Conservation (phyloP, 1,140 invertebrate species). For the Lasioglossum baleicum region DNA sequence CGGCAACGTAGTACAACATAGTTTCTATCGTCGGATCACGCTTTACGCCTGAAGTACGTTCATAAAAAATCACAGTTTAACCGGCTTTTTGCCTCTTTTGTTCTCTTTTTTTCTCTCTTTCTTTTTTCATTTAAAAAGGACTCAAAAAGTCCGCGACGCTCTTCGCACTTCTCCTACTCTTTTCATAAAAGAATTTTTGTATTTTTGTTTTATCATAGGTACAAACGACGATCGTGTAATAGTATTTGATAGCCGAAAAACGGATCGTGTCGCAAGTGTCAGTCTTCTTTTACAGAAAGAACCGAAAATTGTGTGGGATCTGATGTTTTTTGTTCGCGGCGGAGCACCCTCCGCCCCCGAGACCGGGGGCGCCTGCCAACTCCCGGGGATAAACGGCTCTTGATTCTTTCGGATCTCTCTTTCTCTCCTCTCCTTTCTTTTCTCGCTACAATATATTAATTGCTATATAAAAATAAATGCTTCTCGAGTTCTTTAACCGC, state of each 20-base stretch:
- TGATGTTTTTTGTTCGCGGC: not conserved
- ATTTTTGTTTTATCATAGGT: not conserved
- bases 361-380: constrained; percentile 52
- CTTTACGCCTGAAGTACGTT: constrained; percentile 40
- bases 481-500: constrained; percentile 69
- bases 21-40: constrained; percentile 36
- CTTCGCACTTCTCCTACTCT: not conserved
- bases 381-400: constrained; percentile 33
- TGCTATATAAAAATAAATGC: constrained; percentile 72
- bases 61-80: constrained; percentile 60
- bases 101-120: not conserved
- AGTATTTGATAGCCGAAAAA: constrained; percentile 20
- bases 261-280: constrained; percentile 55
- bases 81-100: constrained; percentile 26
- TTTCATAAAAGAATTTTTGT: not conserved
- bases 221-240: constrained; percentile 33
- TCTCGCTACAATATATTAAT: constrained; percentile 26
- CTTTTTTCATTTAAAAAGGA: constrained; percentile 1
- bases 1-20: constrained; percentile 10
- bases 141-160: not conserved
- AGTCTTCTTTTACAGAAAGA: constrained; percentile 65
- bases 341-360: constrained; percentile 15
- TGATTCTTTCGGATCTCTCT: constrained; percentile 37
- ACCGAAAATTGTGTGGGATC: constrained; percentile 39
- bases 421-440: constrained; percentile 2